phyloP scores from a whole-genome alignment of 1,140 invertebrate genomes.

The Globodera ellingtonae region DNA sequence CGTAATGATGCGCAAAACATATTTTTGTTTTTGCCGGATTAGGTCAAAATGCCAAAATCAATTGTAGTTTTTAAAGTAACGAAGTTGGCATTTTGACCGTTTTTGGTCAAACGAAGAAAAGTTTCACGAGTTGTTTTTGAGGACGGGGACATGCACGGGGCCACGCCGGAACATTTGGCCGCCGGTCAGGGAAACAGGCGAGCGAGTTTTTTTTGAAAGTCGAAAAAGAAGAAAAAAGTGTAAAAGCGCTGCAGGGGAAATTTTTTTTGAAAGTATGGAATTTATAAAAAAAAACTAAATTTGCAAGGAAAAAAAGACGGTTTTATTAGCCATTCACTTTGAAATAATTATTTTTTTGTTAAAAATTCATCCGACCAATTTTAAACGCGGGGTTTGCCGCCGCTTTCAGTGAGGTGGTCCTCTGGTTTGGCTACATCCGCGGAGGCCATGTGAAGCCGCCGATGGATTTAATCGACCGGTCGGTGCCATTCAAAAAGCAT shows the following conservation, averaged over 20 bases:
- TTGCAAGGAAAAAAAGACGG: too few species aligned
- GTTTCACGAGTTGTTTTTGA: slow-evolving; percentile 18
- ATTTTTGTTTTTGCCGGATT: too few species aligned
- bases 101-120: too few species aligned
- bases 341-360: background rate
- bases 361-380: background rate
- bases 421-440: slow-evolving; percentile 32
- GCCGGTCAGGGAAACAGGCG: slow-evolving; percentile 37
- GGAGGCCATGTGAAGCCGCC: slow-evolving; percentile 27
- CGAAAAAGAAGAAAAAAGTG: background rate
- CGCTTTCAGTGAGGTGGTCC: slow-evolving; percentile 16
- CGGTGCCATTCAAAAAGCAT: background rate
- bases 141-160: slow-evolving; percentile 41
- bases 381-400: too few species aligned
- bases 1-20: background rate
- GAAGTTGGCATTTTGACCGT: too few species aligned
- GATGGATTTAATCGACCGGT: slow-evolving; percentile 38
- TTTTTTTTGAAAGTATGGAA: too few species aligned
- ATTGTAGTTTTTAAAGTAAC: too few species aligned
- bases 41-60: too few species aligned
- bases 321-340: too few species aligned
- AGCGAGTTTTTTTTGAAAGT: background rate
- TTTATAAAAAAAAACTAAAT: too few species aligned
- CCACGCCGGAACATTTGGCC: slow-evolving; percentile 49
- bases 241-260: background rate